A percentile compares a stretch with the other conserved stretches of the same genome.
Conservation (phyloP, 2,888 invertebrate species). For the Synergus gifuensis region DNA sequence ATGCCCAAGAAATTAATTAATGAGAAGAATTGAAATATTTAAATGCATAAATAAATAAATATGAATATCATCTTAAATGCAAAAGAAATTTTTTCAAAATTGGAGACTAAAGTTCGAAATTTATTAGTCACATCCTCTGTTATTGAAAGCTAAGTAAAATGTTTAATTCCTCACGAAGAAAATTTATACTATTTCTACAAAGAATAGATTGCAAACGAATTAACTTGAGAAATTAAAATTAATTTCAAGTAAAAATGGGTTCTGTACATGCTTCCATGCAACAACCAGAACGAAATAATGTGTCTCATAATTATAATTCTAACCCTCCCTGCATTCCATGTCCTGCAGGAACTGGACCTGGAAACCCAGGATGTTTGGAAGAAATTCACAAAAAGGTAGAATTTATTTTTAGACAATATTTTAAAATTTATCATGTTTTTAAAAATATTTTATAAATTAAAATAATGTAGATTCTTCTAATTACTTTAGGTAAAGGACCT, state of each 20-base stretch:
- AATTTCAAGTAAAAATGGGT: constrained; percentile 37
- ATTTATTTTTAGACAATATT: background rate
- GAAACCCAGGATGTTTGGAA: constrained; percentile 63
- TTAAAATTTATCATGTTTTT: background rate
- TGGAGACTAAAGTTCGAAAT: background rate
- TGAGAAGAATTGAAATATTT: background rate
- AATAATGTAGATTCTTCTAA: background rate
- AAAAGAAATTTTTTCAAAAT: background rate
- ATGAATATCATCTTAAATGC: background rate
- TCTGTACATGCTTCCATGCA: constrained; percentile 36
- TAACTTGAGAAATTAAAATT: background rate
- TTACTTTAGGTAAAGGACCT: constrained; percentile 61
- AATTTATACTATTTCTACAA: background rate
- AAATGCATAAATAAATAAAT: background rate
- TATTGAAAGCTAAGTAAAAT: background rate
- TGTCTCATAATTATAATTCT: background rate
- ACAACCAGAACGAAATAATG: constrained; percentile 16
- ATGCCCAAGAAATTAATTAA: background rate
- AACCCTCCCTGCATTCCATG: background rate
- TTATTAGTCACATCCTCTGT: background rate
- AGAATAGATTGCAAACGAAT: background rate
- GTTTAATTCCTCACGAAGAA: background rate
- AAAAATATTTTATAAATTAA: background rate
- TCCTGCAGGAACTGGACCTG: constrained; percentile 43
- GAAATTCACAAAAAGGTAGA: constrained; percentile 70